Evolutionary conservation across 2,888 invertebrate genomes (phyloP).

Genomic region (Argyresthia goedartella): DNA sequence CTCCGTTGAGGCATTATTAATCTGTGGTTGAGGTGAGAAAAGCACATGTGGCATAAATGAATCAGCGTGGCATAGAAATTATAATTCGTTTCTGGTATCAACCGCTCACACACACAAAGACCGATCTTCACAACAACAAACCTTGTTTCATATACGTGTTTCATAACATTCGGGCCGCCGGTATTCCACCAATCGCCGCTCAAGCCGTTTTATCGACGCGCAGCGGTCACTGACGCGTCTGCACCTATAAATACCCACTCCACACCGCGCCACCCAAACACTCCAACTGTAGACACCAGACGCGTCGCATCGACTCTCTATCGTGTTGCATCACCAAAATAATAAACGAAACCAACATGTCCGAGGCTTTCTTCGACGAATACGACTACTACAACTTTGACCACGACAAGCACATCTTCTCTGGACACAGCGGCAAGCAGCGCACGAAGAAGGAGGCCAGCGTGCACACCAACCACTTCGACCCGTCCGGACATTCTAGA

Average conservation of each 20-base stretch:
- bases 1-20: too few species aligned
- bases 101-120: constrained; percentile 9
- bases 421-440: constrained; percentile 91
- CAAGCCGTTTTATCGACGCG: constrained; percentile 57
- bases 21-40: too few species aligned
- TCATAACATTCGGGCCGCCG: constrained; percentile 31
- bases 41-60: too few species aligned
- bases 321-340: constrained; percentile 7
- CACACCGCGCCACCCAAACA: constrained; percentile 27
- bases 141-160: constrained; percentile 10
- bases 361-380: constrained; percentile 87
- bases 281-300: constrained; percentile 29
- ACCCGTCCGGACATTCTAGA: constrained; percentile 93
- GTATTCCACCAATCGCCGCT: constrained; percentile 46
- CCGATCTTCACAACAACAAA: constrained; percentile 28
- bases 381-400: constrained; percentile 96
- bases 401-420: constrained; percentile 89
- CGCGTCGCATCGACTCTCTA: neutral
- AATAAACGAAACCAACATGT: constrained; percentile 70
- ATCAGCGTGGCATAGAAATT: too few species aligned
- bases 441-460: constrained; percentile 89
- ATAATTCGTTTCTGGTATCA: constrained; percentile 20
- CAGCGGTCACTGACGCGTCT: constrained; percentile 64
- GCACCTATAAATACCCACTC: constrained; percentile 33
- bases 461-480: constrained; percentile 91